Evolutionary conservation across 2,888 invertebrate species (phyloP), one percentile per base, ranked within the genome.

Genomic region (Cheiracanthium punctorium): DNA sequence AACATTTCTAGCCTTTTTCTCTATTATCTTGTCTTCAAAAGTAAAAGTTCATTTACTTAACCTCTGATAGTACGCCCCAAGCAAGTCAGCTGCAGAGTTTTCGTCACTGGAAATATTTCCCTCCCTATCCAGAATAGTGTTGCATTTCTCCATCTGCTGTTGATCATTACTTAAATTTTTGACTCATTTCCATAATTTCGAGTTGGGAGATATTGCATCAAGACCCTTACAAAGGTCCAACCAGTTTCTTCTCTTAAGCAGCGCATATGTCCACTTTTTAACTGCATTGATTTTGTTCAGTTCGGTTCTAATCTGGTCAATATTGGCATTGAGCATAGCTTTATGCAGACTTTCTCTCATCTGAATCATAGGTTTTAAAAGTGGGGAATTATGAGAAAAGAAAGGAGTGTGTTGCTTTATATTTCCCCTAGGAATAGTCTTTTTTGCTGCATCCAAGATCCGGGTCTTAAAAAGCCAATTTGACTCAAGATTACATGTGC

Each of bases 261-360:
- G 33, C 2, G 37, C 28, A 64, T 64, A 75, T 14, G n/a, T 10
- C 24, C 1, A 1, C 28, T 75, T 58, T 0, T 58, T 58, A 14
- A 37, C 1, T 2, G 75, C 75, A 37, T 75, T 75, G 12, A 75
- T 64, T 64, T 75, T 75, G 24, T 69, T 69, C 0, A 64, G 30
- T 64, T 75, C 65, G 32, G 75, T 37, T 14, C 58, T 64, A 24
- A 75, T 1, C 8, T 37, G 37, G 5, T 37, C 37, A 8, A 10
- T 37, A 37, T 37, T 37, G 12, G 5, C 12, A 10, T 37, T 1
- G 12, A 14, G 0, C 0, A 7, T 64, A 24, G 37, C 24, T 28
- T 58, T 2, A 17, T 1, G 7, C 17, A 43, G 32, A 20, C 4
- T 52, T 43, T 43, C 43, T 67, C 76, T 67, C n/a, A 17, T 43